Base-by-base conservation (phyloP, 2,888 invertebrate genomes). In the Macroteleia sp. region DNA sequence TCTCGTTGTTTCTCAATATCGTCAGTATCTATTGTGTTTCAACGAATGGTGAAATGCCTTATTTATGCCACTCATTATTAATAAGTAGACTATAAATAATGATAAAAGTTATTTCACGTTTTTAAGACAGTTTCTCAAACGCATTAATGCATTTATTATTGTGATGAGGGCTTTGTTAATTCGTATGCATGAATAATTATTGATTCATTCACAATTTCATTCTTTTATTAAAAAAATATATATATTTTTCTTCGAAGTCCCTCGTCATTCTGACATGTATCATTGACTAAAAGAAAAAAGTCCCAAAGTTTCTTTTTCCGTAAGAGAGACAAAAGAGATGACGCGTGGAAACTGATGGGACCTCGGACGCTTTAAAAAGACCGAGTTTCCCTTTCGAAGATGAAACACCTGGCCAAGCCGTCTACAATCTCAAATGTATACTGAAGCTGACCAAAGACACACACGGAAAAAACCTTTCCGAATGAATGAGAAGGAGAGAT, bases 401-500 rank as follows among this genome's bases (percentile, higher is more conserved):
- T 74, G 80, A 69, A 81, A 87, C 89, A 89, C 89, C 89, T 89
- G 89, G 89, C 81, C 85, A 84, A 84, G 80, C 78, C 84, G 83
- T 87, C 81, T 62, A 83, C 83, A 84, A 85, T 87, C 82, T 85
- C 84, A 77, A 86, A 88, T 86, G 85, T 86, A 87, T 85, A 86
- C 86, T 83, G 87, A 88, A 85, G 86, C 82, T 85, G 85, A 83
- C 85, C 83, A 82, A 85, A 84, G 82, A 83, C 82, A 83, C 76
- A 71, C 76, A 61, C 66, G 36, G 54, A 62, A 75, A 67, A 62
- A 70, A 81, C 59, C 79, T 74, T 81, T 83, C 81, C 81, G 50
- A 59, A 41, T 52, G 54, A 74, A 56, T 73, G 74, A 81, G 76
- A 75, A 52, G 41, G 74, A 69, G 46, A 64, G 50, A 75, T 79